Evolutionary conservation across 2,113 vertebrate species (phyloP).

Genomic region (Noctilio leporinus): DNA sequence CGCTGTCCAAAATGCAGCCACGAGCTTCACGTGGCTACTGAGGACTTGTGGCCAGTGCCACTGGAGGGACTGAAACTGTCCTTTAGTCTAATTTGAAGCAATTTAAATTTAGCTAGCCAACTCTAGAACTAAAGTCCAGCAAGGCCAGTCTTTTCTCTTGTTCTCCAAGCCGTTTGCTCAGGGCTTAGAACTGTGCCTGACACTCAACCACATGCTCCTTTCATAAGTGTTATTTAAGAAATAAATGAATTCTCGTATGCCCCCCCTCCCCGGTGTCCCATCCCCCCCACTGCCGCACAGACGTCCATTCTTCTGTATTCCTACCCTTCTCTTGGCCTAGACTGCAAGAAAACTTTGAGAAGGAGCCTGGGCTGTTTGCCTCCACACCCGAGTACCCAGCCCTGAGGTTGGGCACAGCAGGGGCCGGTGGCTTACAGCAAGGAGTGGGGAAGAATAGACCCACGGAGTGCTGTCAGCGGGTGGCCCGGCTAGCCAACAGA

Average conservation of each 20-base stretch:
- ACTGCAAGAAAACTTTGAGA: background rate
- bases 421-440: fast-evolving
- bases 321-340: fast-evolving
- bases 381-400: fast-evolving
- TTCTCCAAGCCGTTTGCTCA: background rate
- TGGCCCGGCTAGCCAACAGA: no score
- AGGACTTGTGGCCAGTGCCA: background rate
- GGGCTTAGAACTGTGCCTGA: background rate
- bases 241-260: fast-evolving
- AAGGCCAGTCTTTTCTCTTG: background rate
- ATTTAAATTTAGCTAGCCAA: background rate
- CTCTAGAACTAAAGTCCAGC: background rate
- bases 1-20: background rate
- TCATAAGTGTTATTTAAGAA: fast-evolving
- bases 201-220: fast-evolving
- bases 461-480: no score
- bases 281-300: background rate
- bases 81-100: background rate
- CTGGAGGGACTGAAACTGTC: background rate
- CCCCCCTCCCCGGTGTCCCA: background rate
- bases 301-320: background rate
- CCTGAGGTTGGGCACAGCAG: fast-evolving
- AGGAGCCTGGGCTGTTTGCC: background rate
- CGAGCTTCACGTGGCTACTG: background rate
- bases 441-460: background rate